A percentile compares a stretch with the other conserved stretches of the same genome.
Conservation (phyloP, 1,140 invertebrate genomes). For the Diorhabda elongata region DNA sequence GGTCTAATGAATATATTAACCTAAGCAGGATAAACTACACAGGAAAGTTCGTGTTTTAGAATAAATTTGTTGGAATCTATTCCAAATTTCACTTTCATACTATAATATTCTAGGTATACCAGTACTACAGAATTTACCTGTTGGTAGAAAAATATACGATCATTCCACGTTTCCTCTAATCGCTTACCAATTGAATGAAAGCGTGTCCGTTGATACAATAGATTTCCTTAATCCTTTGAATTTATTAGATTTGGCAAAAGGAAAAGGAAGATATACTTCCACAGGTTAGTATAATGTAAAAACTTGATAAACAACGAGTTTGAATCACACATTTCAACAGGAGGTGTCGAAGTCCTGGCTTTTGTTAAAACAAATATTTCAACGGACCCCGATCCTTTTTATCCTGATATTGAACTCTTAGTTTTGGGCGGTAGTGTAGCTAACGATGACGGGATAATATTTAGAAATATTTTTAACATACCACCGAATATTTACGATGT, state of each 20-base stretch:
- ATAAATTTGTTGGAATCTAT: no score
- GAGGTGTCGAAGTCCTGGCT: slow-evolving; percentile 52
- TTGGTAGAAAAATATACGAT: slow-evolving; percentile 54
- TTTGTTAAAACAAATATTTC: slow-evolving; percentile 50
- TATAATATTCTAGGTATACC: slow-evolving; percentile 37
- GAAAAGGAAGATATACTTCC: slow-evolving; percentile 1
- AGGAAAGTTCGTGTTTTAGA: not conserved
- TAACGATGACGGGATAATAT: slow-evolving; percentile 36
- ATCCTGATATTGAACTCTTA: slow-evolving; percentile 63
- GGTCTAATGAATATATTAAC: no score
- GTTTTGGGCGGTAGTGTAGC: slow-evolving; percentile 43
- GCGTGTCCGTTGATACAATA: not conserved
- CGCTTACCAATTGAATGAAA: slow-evolving; percentile 16
- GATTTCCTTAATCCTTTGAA: not conserved
- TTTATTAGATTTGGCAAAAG: not conserved
- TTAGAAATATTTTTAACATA: slow-evolving; percentile 34
- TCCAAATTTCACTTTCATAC: no score
- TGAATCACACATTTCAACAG: slow-evolving; percentile 11
- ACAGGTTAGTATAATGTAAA: not conserved
- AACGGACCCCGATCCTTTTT: slow-evolving; percentile 32
- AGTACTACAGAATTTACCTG: slow-evolving; percentile 45
- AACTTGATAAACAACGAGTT: no score
- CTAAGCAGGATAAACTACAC: not conserved
- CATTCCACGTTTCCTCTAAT: slow-evolving; percentile 48
- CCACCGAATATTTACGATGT: slow-evolving; percentile 35